phyloP scores from a whole-genome alignment of 2,888 invertebrate genomes.

The Drepana falcataria region DNA sequence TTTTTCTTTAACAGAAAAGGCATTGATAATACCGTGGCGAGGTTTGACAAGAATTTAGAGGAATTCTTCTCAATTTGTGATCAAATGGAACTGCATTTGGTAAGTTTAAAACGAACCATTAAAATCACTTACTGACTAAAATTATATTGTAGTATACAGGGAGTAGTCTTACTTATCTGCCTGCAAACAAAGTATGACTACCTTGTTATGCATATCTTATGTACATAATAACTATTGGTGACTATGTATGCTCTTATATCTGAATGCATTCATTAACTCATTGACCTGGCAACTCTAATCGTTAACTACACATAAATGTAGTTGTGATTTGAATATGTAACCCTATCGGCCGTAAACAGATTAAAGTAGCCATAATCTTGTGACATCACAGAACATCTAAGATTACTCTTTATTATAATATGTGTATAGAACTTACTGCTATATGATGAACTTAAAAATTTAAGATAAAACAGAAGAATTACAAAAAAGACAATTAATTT shows the following conservation, averaged over 20 bases:
- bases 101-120: constrained; percentile 52
- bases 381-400: constrained; percentile 12
- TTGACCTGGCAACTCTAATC: constrained; percentile 52
- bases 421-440: constrained; percentile 8
- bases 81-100: constrained; percentile 95
- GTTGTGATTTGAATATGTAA: constrained; percentile 44
- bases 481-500: too few relatives aligned
- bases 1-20: constrained; percentile 81
- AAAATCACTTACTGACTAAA: too few relatives aligned
- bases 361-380: background rate
- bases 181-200: background rate
- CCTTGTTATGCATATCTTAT: background rate
- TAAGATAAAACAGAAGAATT: too few relatives aligned
- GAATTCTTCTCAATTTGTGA: constrained; percentile 97
- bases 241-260: constrained; percentile 11
- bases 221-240: background rate
- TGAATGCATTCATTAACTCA: constrained; percentile 51
- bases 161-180: background rate
- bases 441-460: background rate
- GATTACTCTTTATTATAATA: too few relatives aligned
- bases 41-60: constrained; percentile 94
- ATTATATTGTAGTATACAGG: too few relatives aligned
- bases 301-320: constrained; percentile 24
- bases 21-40: constrained; percentile 84
- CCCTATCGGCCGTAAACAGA: constrained; percentile 33